Base-by-base conservation (phyloP, 1,140 invertebrate genomes). In the Papilio xuthus region DNA sequence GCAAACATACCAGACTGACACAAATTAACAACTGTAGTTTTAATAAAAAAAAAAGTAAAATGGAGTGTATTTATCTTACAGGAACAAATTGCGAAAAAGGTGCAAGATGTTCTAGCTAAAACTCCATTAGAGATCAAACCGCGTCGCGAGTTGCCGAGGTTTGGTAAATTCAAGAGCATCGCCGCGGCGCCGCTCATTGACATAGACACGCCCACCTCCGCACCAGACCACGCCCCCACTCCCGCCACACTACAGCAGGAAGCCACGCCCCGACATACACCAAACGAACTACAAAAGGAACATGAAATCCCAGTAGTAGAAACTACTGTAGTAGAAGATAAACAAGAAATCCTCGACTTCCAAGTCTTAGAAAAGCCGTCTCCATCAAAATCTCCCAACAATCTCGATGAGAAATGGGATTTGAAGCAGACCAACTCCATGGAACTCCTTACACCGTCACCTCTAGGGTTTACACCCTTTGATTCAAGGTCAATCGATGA, bases 81-180 rank as follows among this genome's bases (percentile, higher is more conserved):
- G 94, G 95, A 96, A 75, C 96, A 96, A 89, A 95, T 97, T 13
- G 94, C 94, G 23, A 92, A 95, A 23, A 95, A 96, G 89, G 96
- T 97, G 9, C 92, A 95, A 70, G 94, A 94, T 20, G 95, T 97
- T 1, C 89, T 97, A 44, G 92, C 95, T 20, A 95, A 96, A 81
- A 96, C 96, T 0, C 97, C 97, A 1, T 92, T 98, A 4, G 95
- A 96, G 44, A 95, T 98, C 78, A 96, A 95, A 82, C 96, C 96
- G 10, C 95, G 95, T 44, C 96, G 96, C 85, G 95, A 96, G 23
- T 95, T 96, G 18, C 89, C 90, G 0, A 82, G 85, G 0, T 79
- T 93, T 1, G 85, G 87, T 1, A 86, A 85, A 20, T 79, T 87
- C 8, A 79, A 88, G 44, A 82, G 81, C 12, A 80, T 84, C 18